A percentile compares a stretch with the other conserved stretches of the same genome.
Conservation (phyloP, 1,140 invertebrate genomes). For the Ladona fulva region DNA sequence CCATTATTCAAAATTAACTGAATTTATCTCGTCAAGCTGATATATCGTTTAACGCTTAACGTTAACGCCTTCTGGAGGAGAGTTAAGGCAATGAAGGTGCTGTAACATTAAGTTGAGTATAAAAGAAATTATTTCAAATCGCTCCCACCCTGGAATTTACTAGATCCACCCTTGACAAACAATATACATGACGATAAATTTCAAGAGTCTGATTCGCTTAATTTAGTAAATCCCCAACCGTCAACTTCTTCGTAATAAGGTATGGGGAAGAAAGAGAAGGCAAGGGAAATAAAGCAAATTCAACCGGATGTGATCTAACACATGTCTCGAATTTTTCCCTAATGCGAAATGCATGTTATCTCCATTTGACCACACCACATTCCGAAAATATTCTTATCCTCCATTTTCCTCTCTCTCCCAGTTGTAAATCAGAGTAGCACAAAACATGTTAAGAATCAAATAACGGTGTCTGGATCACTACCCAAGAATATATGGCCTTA, state of each 20-base stretch:
- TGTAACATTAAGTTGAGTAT: no score
- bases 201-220: not conserved
- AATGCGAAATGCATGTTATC: not conserved
- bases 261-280: not conserved
- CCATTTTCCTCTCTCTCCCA: not conserved
- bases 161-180: no score
- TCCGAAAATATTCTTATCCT: not conserved
- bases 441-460: not conserved
- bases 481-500: no score
- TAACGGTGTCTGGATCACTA: not conserved
- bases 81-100: no score
- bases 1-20: no score
- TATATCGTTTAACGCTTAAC: no score
- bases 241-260: not conserved
- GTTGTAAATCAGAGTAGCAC: not conserved
- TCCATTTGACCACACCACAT: not conserved
- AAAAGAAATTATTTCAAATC: no score
- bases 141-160: no score
- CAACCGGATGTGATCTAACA: not conserved
- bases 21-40: no score
- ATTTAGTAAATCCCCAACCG: not conserved
- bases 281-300: not conserved
- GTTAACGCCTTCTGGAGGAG: no score
- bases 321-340: not conserved
- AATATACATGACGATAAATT: not conserved